Conservation (phyloP, 2,113 vertebrate genomes). For the Danionella cerebrum region DNA sequence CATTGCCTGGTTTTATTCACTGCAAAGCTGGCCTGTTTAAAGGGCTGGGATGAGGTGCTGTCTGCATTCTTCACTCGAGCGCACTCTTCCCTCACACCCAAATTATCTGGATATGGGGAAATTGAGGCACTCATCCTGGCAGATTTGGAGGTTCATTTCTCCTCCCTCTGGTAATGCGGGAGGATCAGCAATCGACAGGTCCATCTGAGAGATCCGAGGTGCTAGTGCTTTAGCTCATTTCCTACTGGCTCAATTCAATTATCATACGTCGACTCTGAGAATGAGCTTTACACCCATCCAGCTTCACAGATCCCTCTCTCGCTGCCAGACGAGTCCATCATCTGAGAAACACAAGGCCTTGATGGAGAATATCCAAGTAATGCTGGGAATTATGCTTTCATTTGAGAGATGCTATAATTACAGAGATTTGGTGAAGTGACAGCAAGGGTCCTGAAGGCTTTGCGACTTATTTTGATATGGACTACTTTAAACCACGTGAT, state of each 20-base stretch:
- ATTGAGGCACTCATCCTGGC: slow-evolving; percentile 49
- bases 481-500: not conserved
- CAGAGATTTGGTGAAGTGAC: slow-evolving; percentile 7
- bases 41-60: slow-evolving; percentile 10
- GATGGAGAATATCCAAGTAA: slow-evolving; percentile 6
- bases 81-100: slow-evolving; percentile 30
- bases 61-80: not conserved
- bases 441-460: not conserved
- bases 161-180: slow-evolving; percentile 40
- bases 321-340: slow-evolving; percentile 28
- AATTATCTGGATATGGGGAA: slow-evolving; percentile 47
- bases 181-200: slow-evolving; percentile 39
- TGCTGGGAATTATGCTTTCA: slow-evolving; percentile 8
- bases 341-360: slow-evolving; percentile 25
- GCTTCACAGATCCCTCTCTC: slow-evolving; percentile 17
- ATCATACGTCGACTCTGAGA: slow-evolving; percentile 26
- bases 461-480: not conserved
- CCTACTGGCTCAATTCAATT: slow-evolving; percentile 44
- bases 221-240: slow-evolving; percentile 21
- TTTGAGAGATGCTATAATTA: slow-evolving; percentile 16
- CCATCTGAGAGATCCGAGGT: slow-evolving; percentile 39
- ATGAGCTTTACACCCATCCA: slow-evolving; percentile 29
- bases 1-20: not conserved
- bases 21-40: not conserved
- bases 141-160: slow-evolving; percentile 43